phyloP scores from a whole-genome alignment of 2,113 vertebrate genomes.

The Camelus bactrianus region DNA sequence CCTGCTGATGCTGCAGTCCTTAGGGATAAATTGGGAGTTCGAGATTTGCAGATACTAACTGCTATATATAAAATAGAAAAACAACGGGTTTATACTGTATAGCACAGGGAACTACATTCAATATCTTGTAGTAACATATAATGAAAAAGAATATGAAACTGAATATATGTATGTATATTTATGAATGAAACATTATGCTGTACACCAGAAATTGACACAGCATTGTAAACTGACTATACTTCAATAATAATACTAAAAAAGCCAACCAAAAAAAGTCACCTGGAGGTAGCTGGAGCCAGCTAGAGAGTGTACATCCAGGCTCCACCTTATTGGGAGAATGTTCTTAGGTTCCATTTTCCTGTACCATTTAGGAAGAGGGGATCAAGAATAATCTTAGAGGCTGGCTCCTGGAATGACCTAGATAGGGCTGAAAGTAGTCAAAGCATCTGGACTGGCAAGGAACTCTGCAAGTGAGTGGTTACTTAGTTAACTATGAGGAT shows the following conservation, averaged over 20 bases:
- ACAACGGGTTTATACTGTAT: no score
- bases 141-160: no score
- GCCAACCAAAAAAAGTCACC: background rate
- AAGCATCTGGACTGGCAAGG: background rate
- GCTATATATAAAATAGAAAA: no score
- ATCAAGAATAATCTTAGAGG: background rate
- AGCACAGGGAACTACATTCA: no score
- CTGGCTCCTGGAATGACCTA: background rate
- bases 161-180: no score
- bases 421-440: background rate
- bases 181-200: no score
- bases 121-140: no score
- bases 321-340: background rate
- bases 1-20: rapidly evolving
- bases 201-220: no score
- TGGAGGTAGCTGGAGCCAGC: background rate
- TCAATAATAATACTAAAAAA: no score
- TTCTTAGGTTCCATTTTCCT: background rate
- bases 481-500: background rate
- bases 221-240: no score
- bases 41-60: no score
- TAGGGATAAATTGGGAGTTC: no score
- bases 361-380: background rate
- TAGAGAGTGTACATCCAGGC: background rate
- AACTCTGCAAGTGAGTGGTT: background rate